phyloP scores from a whole-genome alignment of 2,113 vertebrate genomes.

The Arothron firmamentum region DNA sequence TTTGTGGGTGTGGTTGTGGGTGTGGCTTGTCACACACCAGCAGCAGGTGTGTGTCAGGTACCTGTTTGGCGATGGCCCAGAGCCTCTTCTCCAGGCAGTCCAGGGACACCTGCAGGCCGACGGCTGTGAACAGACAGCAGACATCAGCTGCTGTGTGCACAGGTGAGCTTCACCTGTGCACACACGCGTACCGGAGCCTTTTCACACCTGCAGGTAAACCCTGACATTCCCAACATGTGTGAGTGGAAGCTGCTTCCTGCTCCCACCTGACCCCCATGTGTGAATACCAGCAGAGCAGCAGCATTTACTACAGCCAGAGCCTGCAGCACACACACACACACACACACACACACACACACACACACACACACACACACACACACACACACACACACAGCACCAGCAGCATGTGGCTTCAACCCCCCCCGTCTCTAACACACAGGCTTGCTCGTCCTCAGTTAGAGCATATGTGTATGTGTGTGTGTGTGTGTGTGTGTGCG shows the following conservation, averaged over 20 bases:
- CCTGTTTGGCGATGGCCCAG: conserved; percentile 66
- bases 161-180: too few species aligned
- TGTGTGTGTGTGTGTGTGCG: not conserved
- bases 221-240: too few species aligned
- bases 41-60: conserved; percentile 19
- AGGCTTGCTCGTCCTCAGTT: conserved; percentile 28
- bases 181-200: too few species aligned
- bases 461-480: conserved; percentile 25
- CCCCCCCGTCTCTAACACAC: not conserved
- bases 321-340: conserved; percentile 6
- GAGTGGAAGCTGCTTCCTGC: conserved; percentile 42
- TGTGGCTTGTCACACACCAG: conserved; percentile 1
- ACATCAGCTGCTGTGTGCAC: conserved; percentile 3
- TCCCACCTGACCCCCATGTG: too few species aligned
- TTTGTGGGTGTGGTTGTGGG: conserved; percentile 1
- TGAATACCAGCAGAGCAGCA: too few species aligned
- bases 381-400: conserved; percentile 16
- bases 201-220: too few species aligned
- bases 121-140: conserved; percentile 58
- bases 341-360: conserved; percentile 18
- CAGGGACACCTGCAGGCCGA: conserved; percentile 69
- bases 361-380: conserved; percentile 21
- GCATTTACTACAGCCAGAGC: conserved; percentile 40
- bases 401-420: conserved; percentile 26
- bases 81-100: conserved; percentile 63